phyloP scores from a whole-genome alignment of 1,140 invertebrate species.

The Pseudoatta argentina region DNA sequence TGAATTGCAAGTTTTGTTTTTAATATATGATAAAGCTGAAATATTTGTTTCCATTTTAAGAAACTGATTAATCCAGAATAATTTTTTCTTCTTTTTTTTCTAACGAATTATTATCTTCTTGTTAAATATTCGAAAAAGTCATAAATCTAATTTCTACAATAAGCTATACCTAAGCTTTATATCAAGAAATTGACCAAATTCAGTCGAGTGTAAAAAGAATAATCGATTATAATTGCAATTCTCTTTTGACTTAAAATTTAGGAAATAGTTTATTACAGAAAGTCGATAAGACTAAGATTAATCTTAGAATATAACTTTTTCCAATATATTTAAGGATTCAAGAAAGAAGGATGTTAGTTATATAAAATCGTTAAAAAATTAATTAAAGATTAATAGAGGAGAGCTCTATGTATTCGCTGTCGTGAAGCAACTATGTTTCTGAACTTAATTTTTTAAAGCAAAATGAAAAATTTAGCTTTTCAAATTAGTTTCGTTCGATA shows the following conservation, averaged over 20 bases:
- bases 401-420: not conserved
- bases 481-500: constrained; percentile 31
- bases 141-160: not conserved
- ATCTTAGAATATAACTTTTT: constrained; percentile 2
- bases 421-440: not conserved
- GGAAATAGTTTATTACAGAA: no score
- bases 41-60: constrained; percentile 13
- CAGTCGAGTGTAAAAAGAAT: no score
- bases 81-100: not conserved
- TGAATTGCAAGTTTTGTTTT: constrained; percentile 1
- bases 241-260: no score
- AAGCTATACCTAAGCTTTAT: no score
- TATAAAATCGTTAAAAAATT: not conserved
- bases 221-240: no score
- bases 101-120: not conserved
- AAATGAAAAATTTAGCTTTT: constrained; percentile 36
- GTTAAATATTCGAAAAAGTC: not conserved
- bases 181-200: no score
- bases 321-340: constrained; percentile 1
- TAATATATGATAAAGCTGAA: not conserved
- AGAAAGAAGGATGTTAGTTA: not conserved
- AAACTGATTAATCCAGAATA: not conserved
- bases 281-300: not conserved
- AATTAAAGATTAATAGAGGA: constrained; percentile 8
- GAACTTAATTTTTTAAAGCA: not conserved